phyloP scores from a whole-genome alignment of 2,113 vertebrate genomes.

The Chlorocebus sabaeus region DNA sequence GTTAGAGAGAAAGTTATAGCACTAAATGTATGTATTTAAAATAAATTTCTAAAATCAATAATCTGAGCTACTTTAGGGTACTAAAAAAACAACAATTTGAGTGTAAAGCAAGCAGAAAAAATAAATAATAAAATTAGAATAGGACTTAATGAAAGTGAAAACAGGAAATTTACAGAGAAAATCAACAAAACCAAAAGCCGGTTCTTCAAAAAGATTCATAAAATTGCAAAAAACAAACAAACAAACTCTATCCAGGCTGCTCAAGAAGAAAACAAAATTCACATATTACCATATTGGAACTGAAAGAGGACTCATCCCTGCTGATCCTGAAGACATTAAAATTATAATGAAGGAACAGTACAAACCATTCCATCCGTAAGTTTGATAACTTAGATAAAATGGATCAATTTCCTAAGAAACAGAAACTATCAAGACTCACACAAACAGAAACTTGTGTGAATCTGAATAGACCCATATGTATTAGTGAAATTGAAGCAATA shows the following conservation, averaged over 20 bases:
- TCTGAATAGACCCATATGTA: background rate
- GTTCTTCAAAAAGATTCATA: background rate
- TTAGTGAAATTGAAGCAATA: background rate
- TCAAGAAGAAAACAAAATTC: background rate
- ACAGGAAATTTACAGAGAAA: background rate
- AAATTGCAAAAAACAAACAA: background rate
- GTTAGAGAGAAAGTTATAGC: background rate
- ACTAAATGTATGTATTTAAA: background rate
- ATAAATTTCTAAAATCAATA: background rate
- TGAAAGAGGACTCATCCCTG: background rate
- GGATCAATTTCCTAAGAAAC: background rate
- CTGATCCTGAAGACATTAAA: background rate
- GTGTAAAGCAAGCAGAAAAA: background rate
- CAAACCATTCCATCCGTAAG: background rate
- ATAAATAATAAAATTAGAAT: background rate
- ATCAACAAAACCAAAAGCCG: background rate
- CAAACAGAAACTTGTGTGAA: background rate
- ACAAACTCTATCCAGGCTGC: background rate
- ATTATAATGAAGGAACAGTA: background rate
- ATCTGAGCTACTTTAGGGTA: background rate
- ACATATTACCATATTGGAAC: background rate
- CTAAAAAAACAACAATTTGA: background rate
- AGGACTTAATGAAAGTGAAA: background rate
- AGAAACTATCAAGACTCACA: background rate
- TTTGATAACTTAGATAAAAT: background rate